Base-by-base conservation (phyloP, 2,888 invertebrate species). In the Netelia melanura region DNA sequence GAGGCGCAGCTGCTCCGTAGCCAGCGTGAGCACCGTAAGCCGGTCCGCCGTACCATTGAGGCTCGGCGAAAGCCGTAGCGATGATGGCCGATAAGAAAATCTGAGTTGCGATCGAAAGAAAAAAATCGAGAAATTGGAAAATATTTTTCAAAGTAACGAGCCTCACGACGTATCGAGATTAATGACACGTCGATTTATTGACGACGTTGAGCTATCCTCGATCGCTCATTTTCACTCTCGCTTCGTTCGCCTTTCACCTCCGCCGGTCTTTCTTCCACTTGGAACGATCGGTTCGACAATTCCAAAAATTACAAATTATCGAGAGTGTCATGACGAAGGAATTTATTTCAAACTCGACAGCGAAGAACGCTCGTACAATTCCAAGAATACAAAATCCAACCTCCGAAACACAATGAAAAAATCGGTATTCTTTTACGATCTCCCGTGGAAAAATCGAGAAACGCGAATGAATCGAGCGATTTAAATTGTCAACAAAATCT, bases 21-120 rank as follows among this genome's bases (percentile, higher is more conserved):
- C 76, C 89, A 0, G 85, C 90, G 30, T 88, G 87, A 23, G 83
- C 86, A 6, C 85, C 90, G 64, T 87, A 89, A 3, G 82, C 74
- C 5, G 76, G 74, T 48, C 87, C 91, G 0, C 91, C 90, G 67
- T 92, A 92, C 91, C 91, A 93, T 67, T 92, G 92, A 0, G 93
- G 93, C 58, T 89, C 88, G 3, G 89, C 91, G 17, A 90, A 61
- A 10, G 83, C 90, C 78, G 87, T 86, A 71, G 87, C 88, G 54
- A 89, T 64, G 9, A 88, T 83, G 48, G 88, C 83, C 3, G 89
- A 87, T 43, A 90, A 76, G 44, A 92, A 65, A 58, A 91, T 87
- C 93, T 93, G 70, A 52, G 74, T 75, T 43, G 54, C 56, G 14
- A 23, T 11, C 1, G 38, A 54, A 10, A 64, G 67, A 64, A 70